Conservation (phyloP, 2,888 invertebrate genomes). For the Anodontia alba region DNA sequence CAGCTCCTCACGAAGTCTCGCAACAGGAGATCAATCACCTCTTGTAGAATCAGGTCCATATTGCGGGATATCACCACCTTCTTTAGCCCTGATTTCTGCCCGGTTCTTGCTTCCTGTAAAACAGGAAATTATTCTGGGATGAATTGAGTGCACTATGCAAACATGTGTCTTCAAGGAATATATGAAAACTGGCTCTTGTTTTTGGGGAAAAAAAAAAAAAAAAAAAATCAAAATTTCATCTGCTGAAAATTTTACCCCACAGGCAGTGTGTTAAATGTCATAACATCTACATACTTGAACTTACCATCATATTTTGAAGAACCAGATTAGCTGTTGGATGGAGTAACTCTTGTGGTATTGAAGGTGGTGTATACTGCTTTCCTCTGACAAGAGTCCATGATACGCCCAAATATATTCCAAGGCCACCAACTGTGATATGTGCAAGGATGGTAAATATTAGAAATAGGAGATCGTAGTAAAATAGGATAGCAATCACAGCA, state of each 20-base stretch:
- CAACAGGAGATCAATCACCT: constrained; percentile 91
- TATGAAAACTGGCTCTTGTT: no score
- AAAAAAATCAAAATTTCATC: no score
- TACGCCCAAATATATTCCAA: constrained; percentile 69
- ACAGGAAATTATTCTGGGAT: no score
- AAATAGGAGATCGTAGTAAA: constrained; percentile 67
- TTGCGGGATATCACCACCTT: constrained; percentile 87
- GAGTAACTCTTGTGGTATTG: constrained; percentile 49
- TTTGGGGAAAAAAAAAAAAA: no score
- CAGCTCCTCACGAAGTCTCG: constrained; percentile 92
- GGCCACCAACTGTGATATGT: constrained; percentile 50
- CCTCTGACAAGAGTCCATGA: constrained; percentile 75
- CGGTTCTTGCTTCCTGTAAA: constrained; percentile 64
- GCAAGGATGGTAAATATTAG: constrained; percentile 52
- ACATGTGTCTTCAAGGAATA: no score
- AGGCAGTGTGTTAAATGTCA: no score
- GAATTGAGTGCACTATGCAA: no score
- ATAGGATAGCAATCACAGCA: constrained; percentile 56
- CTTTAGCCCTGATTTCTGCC: constrained; percentile 52
- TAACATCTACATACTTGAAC: no score
- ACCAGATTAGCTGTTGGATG: constrained; percentile 60
- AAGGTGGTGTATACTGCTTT: constrained; percentile 71
- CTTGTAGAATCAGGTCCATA: constrained; percentile 93
- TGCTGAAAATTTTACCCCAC: no score
- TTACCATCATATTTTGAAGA: constrained; percentile 76